Percentiles rank a stretch among this genome's conserved stretches.
Evolutionary conservation across 1,140 invertebrate genomes (phyloP).

Genomic region (Nylanderia fulva): DNA sequence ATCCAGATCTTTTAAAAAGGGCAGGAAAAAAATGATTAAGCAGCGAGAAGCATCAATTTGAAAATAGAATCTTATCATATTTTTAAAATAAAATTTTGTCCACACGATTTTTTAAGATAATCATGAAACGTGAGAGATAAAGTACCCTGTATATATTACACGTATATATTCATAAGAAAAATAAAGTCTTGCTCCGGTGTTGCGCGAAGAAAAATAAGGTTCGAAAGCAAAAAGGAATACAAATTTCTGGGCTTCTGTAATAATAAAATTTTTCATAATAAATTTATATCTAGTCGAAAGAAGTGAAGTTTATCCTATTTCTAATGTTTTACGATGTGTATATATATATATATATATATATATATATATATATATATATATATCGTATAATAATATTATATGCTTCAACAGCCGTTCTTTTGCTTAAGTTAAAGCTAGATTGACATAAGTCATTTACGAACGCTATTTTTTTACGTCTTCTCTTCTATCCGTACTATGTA

Average conservation of each 20-base stretch:
- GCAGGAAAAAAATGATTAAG: background rate
- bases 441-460: slow-evolving; percentile 41
- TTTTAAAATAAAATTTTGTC: background rate
- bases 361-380: background rate
- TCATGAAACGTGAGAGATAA: background rate
- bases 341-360: background rate
- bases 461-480: slow-evolving; percentile 10
- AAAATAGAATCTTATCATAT: background rate
- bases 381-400: slow-evolving; percentile 42
- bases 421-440: slow-evolving; percentile 64
- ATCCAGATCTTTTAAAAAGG: background rate
- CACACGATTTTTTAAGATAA: background rate
- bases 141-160: background rate
- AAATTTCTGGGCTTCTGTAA: background rate
- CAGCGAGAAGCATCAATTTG: background rate
- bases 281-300: background rate
- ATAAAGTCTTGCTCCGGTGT: background rate
- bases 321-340: slow-evolving; percentile 13
- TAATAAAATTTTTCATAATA: background rate
- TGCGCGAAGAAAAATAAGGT: background rate
- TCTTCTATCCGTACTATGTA: slow-evolving; percentile 47
- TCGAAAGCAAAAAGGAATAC: background rate
- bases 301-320: slow-evolving; percentile 25
- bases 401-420: slow-evolving; percentile 52
- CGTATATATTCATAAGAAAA: background rate